phyloP scores from a whole-genome alignment of 2,797 vertebrate genomes.

The Pseudopleuronectes americanus region DNA sequence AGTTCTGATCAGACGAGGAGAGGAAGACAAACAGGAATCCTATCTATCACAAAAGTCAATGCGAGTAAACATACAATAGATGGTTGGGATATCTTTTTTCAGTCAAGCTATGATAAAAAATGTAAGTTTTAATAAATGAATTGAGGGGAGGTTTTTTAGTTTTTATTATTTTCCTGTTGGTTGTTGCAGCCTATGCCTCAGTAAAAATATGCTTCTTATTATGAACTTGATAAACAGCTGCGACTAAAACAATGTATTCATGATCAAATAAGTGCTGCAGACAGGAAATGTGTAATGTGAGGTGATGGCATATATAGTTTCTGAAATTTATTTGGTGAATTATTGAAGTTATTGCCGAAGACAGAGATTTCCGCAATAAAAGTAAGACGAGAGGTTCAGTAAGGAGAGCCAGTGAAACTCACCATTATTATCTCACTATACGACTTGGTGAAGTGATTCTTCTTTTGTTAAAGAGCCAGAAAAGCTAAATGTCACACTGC shows the following conservation, averaged over 20 bases:
- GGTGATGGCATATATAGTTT: too few species aligned
- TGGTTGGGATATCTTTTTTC: too few species aligned
- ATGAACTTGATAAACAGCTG: too few species aligned
- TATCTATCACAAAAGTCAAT: too few species aligned
- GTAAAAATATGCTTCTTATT: too few species aligned
- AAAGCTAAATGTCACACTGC: background rate
- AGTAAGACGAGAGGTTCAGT: background rate
- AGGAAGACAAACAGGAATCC: background rate
- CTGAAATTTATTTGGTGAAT: background rate
- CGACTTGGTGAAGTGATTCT: background rate
- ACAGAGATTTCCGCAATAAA: background rate
- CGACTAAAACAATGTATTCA: too few species aligned
- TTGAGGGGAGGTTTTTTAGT: too few species aligned
- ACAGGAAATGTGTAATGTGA: background rate
- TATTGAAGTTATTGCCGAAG: background rate
- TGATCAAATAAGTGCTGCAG: background rate
- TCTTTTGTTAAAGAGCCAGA: background rate
- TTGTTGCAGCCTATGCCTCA: too few species aligned
- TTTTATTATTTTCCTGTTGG: too few species aligned
- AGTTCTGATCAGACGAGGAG: constrained; percentile 31
- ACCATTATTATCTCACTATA: background rate
- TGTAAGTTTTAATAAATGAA: too few species aligned
- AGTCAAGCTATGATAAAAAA: too few species aligned
- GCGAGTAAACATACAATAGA: too few species aligned
- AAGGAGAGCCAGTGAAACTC: background rate